A percentile compares a stretch with the other conserved stretches of the same genome.
Evolutionary conservation across 1,140 invertebrate species (phyloP).

Genomic region (Myzus persicae): DNA sequence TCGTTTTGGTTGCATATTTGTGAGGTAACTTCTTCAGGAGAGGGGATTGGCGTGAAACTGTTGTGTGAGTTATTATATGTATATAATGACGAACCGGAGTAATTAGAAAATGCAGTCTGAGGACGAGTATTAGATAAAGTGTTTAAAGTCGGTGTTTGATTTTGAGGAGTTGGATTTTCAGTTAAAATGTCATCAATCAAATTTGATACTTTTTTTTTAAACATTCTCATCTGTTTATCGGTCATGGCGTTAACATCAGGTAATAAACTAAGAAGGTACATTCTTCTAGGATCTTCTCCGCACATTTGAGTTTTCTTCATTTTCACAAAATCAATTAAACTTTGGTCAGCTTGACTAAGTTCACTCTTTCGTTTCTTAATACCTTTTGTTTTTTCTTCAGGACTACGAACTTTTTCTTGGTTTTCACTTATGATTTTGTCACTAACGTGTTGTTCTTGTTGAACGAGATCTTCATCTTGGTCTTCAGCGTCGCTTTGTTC

Average conservation of each 20-base stretch:
- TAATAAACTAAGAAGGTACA: conserved; percentile 45
- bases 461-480: conserved; percentile 31
- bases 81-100: background rate
- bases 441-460: background rate
- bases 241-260: conserved; percentile 11
- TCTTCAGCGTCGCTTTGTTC: conserved; percentile 23
- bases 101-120: background rate
- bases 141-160: background rate
- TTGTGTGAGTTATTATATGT: background rate
- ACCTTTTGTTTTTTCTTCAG: background rate
- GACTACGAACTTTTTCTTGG: background rate
- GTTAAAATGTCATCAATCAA: conserved; percentile 35
- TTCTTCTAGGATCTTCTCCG: conserved; percentile 20
- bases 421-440: conserved; percentile 4
- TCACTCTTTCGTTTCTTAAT: conserved; percentile 20
- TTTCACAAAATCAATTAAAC: conserved; percentile 35
- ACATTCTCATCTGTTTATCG: conserved; percentile 39
- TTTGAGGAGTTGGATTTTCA: conserved; percentile 43
- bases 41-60: too few species aligned
- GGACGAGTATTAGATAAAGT: background rate
- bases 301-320: background rate
- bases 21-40: too few species aligned
- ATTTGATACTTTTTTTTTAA: conserved; percentile 39
- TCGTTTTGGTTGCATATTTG: too few species aligned
- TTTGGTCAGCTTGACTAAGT: conserved; percentile 28